Evolutionary conservation across 1,140 invertebrate species (phyloP).

Genomic region (Leptinotarsa undecemlineata): DNA sequence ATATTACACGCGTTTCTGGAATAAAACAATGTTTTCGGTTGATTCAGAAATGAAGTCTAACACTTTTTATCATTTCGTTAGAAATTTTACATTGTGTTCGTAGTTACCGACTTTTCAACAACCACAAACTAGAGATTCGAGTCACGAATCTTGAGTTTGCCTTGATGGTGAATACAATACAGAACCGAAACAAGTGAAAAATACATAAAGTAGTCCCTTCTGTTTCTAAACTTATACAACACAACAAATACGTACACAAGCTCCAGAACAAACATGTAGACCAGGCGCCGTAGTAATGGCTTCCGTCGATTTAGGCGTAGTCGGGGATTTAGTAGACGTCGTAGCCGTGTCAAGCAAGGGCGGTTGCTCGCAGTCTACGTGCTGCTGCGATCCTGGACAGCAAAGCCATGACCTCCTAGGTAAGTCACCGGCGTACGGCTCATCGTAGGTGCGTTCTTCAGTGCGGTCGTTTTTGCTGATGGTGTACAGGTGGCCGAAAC

Average conservation of each 20-base stretch:
- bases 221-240: background rate
- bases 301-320: constrained; percentile 34
- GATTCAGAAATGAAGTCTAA: no score
- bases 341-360: constrained; percentile 42
- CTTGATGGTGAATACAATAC: no score
- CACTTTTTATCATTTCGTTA: no score
- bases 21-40: no score
- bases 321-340: constrained; percentile 33
- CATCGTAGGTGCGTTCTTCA: constrained; percentile 54
- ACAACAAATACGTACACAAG: constrained; percentile 50
- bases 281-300: constrained; percentile 47
- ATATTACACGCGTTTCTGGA: no score
- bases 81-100: no score
- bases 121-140: no score
- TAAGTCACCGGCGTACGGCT: constrained; percentile 52
- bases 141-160: no score
- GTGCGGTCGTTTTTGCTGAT: constrained; percentile 47
- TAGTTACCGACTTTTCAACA: no score
- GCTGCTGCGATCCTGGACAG: constrained; percentile 50
- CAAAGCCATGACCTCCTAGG: constrained; percentile 53
- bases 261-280: constrained; percentile 43
- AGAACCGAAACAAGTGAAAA: no score
- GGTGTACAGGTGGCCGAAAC: constrained; percentile 52
- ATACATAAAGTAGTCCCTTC: no score
- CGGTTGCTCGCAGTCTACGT: constrained; percentile 46